These are phyloP conservation scores for Pseudococcus jackbeardsleyi DNA, from an alignment of 2,888 invertebrate genomes.

Conservation along the genomic window DNA sequence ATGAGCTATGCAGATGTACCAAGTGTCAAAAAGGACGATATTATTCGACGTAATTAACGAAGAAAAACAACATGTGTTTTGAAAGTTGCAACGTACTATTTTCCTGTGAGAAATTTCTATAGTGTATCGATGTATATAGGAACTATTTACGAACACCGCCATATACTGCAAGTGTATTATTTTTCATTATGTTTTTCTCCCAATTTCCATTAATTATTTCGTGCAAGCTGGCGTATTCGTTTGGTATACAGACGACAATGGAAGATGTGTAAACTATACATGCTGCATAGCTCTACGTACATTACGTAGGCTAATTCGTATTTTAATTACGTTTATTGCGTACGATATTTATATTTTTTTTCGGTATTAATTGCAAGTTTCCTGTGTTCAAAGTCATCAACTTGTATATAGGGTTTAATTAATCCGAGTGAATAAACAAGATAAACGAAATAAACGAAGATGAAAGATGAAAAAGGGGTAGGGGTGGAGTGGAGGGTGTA, in stretches of 20 bases:
- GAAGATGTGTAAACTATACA: not conserved
- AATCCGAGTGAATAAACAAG: conserved; percentile 52
- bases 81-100: not conserved
- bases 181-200: conserved; percentile 1
- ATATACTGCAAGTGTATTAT: not conserved
- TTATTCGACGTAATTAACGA: not conserved
- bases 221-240: not conserved
- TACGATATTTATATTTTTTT: conserved; percentile 37
- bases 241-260: not conserved
- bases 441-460: conserved; percentile 43
- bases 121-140: not conserved
- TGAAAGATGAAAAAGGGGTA: not conserved
- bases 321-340: conserved; percentile 41
- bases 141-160: not conserved
- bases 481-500: no score
- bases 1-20: not conserved
- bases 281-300: not conserved
- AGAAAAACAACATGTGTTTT: not conserved
- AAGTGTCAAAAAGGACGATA: not conserved
- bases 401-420: conserved; percentile 44
- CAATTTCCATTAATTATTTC: not conserved
- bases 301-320: not conserved
- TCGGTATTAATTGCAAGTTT: conserved; percentile 42
- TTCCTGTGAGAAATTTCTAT: not conserved
- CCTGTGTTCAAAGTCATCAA: conserved; percentile 46